A percentile compares a stretch with the other conserved stretches of the same genome.
These are phyloP conservation scores for Crotophaga sulcirostris DNA, from an alignment of 2,113 vertebrate genomes.

Conservation along the genomic window DNA sequence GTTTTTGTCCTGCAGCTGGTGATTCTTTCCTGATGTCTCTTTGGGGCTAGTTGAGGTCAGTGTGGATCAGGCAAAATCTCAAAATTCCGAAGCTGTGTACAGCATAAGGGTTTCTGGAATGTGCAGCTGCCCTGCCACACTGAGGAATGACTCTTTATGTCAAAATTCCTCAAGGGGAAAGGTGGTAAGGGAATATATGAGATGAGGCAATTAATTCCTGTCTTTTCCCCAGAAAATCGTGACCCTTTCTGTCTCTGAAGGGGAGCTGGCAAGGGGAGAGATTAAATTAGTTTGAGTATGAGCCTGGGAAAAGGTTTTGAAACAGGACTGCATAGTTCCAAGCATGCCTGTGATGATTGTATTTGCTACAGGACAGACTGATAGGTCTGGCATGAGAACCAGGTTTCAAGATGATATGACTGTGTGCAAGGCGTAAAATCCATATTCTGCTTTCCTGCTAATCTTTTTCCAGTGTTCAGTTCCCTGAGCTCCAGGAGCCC, in stretches of 20 bases:
- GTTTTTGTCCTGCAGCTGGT: background rate
- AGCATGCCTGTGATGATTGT: background rate
- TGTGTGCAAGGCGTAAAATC: background rate
- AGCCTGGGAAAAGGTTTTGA: background rate
- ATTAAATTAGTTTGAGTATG: background rate
- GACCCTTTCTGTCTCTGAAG: background rate
- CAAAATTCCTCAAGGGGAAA: background rate
- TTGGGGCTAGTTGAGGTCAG: background rate
- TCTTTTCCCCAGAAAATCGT: background rate
- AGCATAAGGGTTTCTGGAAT: background rate
- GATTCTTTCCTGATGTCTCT: background rate
- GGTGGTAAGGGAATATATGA: background rate
- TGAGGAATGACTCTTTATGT: background rate
- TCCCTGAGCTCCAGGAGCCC: background rate
- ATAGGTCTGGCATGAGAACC: background rate
- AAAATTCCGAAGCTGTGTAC: background rate
- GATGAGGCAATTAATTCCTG: background rate
- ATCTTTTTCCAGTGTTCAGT: background rate
- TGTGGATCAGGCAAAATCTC: background rate
- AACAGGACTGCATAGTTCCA: background rate
- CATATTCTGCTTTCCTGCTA: background rate
- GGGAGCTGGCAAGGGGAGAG: background rate
- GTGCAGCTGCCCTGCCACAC: slow-evolving; percentile 10
- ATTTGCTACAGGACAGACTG: background rate
- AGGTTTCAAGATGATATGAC: background rate